Evolutionary conservation across 2,888 invertebrate genomes (phyloP).

Genomic region (Drosophila nigritarsus): DNA sequence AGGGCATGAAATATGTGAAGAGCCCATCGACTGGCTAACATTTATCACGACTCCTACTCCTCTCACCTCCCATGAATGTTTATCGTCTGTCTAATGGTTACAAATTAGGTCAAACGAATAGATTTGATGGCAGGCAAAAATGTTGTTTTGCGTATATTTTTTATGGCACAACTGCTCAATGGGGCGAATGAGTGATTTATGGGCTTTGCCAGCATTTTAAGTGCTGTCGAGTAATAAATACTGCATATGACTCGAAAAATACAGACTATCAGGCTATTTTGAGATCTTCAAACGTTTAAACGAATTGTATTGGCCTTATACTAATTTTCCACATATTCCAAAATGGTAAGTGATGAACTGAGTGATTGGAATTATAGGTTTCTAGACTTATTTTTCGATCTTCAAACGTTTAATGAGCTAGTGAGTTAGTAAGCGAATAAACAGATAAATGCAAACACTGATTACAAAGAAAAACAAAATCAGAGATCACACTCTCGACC

Average conservation of each 20-base stretch:
- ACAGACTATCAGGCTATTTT: not conserved
- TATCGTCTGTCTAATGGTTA: constrained; percentile 70
- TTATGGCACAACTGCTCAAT: constrained; percentile 45
- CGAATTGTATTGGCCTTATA: not conserved
- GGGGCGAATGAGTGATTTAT: constrained; percentile 71
- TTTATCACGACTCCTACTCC: constrained; percentile 6
- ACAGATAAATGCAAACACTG: too few relatives aligned
- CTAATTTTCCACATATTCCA: not conserved
- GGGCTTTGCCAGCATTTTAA: constrained; percentile 49
- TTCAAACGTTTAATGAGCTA: not conserved
- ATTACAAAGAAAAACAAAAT: too few relatives aligned
- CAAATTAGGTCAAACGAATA: constrained; percentile 62
- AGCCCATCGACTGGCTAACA: constrained; percentile 27
- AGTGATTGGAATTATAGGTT: not conserved
- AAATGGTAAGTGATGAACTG: not conserved
- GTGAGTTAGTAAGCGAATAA: too few relatives aligned
- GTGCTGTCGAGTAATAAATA: constrained; percentile 54
- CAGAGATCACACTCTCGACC: constrained; percentile 13
- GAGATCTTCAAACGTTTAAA: not conserved
- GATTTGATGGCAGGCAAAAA: constrained; percentile 26
- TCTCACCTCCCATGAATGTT: constrained; percentile 35
- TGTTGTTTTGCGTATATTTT: constrained; percentile 25
- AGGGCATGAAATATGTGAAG: constrained; percentile 13
- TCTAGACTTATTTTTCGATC: not conserved
- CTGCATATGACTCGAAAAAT: constrained; percentile 1